Evolutionary conservation across 2,113 vertebrate genomes (phyloP).

Genomic region (Tympanuchus pallidicinctus): DNA sequence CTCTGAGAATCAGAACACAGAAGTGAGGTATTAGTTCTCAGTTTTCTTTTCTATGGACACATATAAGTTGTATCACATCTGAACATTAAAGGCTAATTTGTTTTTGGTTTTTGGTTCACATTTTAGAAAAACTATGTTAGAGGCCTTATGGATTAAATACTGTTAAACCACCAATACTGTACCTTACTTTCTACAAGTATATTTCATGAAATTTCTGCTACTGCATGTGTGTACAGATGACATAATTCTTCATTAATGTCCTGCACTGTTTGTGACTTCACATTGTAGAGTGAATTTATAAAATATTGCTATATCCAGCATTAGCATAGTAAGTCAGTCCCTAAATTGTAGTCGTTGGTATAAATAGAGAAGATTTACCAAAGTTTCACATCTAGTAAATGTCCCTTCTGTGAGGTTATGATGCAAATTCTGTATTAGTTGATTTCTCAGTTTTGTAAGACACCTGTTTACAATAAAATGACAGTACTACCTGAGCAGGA

Average conservation of each 20-base stretch:
- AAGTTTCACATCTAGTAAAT: background rate
- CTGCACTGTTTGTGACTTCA: background rate
- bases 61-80: background rate
- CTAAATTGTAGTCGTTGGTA: background rate
- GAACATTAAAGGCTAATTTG: background rate
- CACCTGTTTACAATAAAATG: background rate
- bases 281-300: background rate
- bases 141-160: background rate
- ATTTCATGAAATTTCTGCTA: background rate
- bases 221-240: background rate
- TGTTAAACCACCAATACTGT: background rate
- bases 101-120: background rate
- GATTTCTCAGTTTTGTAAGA: background rate
- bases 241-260: background rate
- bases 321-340: background rate
- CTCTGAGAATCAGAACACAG: background rate
- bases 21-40: background rate
- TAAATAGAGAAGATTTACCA: background rate
- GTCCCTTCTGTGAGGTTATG: background rate
- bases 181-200: background rate
- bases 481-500: background rate
- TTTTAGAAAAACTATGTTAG: background rate
- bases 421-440: background rate
- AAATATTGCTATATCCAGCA: background rate
- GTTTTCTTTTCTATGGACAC: background rate